These are phyloP conservation scores for Phrynocephalus forsythii DNA, from an alignment of 2,797 vertebrate species.

Conservation along the genomic window DNA sequence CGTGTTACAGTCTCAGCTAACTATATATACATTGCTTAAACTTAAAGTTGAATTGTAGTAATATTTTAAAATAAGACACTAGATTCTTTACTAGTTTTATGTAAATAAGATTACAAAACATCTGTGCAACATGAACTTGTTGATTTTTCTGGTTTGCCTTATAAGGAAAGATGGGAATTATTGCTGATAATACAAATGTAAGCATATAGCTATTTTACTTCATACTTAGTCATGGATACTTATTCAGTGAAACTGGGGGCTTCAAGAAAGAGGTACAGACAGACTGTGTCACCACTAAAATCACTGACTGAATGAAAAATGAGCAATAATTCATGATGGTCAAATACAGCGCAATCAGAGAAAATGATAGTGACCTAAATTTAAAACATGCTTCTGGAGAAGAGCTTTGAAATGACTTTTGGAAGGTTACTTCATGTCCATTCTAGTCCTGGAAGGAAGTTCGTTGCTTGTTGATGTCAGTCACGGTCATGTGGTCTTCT, in stretches of 20 bases:
- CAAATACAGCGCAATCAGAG: neutral
- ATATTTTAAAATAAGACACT: slow-evolving; percentile 43
- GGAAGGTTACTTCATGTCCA: too few relatives aligned
- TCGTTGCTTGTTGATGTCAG: too few relatives aligned
- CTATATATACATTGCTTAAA: slow-evolving; percentile 31
- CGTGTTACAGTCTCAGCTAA: neutral
- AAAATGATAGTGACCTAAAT: neutral
- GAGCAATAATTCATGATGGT: neutral
- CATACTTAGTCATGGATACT: neutral
- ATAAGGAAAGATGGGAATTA: neutral
- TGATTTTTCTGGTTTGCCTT: neutral
- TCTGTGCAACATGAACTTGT: neutral
- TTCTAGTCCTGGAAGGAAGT: too few relatives aligned
- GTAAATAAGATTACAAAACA: neutral
- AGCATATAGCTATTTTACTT: neutral
- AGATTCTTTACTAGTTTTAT: slow-evolving; percentile 34
- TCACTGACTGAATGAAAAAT: neutral
- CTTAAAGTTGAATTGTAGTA: slow-evolving; percentile 57
- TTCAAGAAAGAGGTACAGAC: neutral
- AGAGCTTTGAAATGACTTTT: too few relatives aligned
- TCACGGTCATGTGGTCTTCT: too few relatives aligned
- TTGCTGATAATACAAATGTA: neutral
- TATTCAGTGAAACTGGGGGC: neutral
- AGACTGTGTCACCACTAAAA: neutral
- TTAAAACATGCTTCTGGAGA: too few relatives aligned